Conservation (phyloP, 1,140 invertebrate species). For the Lordiphosa clarofinis region DNA sequence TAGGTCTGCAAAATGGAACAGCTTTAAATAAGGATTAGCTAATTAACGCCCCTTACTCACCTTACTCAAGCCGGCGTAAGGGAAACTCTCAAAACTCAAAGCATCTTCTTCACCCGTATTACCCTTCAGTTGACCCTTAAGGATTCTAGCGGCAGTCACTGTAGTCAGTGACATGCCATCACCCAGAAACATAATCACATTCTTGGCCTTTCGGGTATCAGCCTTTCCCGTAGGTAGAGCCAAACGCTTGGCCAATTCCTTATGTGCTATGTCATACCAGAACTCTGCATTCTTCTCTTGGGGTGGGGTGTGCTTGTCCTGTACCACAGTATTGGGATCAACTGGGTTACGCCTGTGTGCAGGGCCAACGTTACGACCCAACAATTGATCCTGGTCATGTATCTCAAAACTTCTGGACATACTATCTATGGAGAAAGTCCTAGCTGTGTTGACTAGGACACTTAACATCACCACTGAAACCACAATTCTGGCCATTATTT, state of each 20-base stretch:
- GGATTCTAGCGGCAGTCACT: conserved; percentile 84
- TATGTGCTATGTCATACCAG: conserved; percentile 56
- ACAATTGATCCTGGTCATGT: conserved; percentile 22
- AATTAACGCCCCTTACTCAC: conserved; percentile 22
- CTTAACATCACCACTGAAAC: conserved; percentile 11
- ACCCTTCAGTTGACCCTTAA: conserved; percentile 83
- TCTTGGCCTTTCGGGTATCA: conserved; percentile 82
- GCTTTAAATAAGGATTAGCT: neutral
- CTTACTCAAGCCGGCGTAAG: conserved; percentile 85
- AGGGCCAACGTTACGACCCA: no score
- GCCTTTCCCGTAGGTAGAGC: conserved; percentile 15
- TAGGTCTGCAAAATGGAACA: conserved; percentile 74
- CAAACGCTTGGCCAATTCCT: conserved; percentile 41
- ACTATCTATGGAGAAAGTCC: conserved; percentile 29
- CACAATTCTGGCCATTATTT: conserved; percentile 9
- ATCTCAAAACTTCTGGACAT: conserved; percentile 5
- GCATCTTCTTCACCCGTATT: conserved; percentile 84
- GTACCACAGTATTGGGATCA: conserved; percentile 29
- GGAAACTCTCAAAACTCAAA: conserved; percentile 89
- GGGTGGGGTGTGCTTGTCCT: conserved; percentile 25
- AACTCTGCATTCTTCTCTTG: conserved; percentile 55
- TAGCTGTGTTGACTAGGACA: conserved; percentile 13
- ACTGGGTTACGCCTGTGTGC: no score
- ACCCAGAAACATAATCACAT: conserved; percentile 88
- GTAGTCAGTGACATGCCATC: conserved; percentile 90